These are phyloP conservation scores for Mesocentrotus franciscanus DNA, from an alignment of 53 echinoderm and acorn worm species.

Conservation along the genomic window DNA sequence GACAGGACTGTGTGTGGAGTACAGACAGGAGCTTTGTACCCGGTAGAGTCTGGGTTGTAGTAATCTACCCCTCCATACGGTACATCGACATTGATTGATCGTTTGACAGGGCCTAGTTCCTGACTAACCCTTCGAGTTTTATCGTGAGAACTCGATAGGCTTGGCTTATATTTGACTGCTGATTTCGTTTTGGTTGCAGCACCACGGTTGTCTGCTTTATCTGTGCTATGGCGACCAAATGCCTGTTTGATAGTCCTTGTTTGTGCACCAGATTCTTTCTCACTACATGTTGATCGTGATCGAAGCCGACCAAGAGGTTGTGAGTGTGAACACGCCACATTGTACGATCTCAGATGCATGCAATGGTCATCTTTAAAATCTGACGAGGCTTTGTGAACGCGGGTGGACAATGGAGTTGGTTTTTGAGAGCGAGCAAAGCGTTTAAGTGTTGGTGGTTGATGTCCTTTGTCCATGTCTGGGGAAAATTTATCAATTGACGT, in stretches of 20 bases:
- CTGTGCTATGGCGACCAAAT: not conserved
- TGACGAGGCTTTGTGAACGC: not conserved
- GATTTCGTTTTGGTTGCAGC: not conserved
- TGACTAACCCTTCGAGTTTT: slow-evolving; percentile 17
- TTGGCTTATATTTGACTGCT: slow-evolving; percentile 29
- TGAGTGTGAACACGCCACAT: slow-evolving; percentile 12
- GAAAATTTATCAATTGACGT: slow-evolving; percentile 45
- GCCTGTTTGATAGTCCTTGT: not conserved
- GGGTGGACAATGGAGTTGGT: not conserved
- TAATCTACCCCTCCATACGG: slow-evolving; percentile 37
- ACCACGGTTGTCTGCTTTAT: not conserved
- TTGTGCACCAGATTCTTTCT: not conserved
- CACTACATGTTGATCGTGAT: slow-evolving; percentile 48
- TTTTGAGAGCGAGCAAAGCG: slow-evolving; percentile 63
- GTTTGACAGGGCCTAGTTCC: slow-evolving; percentile 39
- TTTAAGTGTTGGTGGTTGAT: slow-evolving; percentile 51
- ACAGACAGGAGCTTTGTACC: slow-evolving; percentile 53
- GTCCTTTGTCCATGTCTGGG: slow-evolving; percentile 4
- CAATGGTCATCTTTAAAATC: slow-evolving; percentile 17
- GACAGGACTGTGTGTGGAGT: slow-evolving; percentile 41
- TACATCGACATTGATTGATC: slow-evolving; percentile 43
- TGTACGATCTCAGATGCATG: slow-evolving; percentile 47
- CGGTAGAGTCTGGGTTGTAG: not conserved
- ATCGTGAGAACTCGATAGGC: not conserved
- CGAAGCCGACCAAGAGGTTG: slow-evolving; percentile 43